These are phyloP conservation scores for Actinernus sp. DNA, from an alignment of 92 coral and sea anemone species.

Conservation along the genomic window DNA sequence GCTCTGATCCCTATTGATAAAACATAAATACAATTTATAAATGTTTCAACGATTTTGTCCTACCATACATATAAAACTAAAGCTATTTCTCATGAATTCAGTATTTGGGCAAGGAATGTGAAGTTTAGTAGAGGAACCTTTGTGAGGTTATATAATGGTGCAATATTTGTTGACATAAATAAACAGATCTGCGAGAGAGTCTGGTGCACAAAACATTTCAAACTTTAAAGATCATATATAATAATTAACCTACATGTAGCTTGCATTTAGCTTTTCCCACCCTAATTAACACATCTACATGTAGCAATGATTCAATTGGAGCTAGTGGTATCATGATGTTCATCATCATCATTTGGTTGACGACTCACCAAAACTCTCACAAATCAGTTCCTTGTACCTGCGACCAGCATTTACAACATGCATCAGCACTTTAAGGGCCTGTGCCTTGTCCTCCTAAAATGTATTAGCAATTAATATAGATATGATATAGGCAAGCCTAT, in stretches of 20 bases:
- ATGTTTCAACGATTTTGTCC: neutral
- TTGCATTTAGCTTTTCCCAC: no score
- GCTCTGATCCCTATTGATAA: constrained; percentile 86
- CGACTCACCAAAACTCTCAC: constrained; percentile 95
- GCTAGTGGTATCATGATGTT: no score
- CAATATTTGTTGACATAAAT: neutral
- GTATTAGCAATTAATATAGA: neutral
- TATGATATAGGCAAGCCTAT: no score
- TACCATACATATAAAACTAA: neutral
- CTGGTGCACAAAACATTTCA: no score
- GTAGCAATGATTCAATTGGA: no score
- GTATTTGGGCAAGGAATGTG: no score
- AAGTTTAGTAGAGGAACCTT: neutral
- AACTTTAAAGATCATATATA: no score
- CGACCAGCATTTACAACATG: constrained; percentile 95
- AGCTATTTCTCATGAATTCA: no score
- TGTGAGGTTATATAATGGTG: neutral
- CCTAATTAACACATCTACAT: no score
- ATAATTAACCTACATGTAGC: no score
- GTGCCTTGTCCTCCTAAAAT: constrained; percentile 88
- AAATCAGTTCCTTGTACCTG: constrained; percentile 93
- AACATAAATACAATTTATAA: no score
- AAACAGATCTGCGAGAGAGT: no score
- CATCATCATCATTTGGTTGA: neutral
- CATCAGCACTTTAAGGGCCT: constrained; percentile 88